phyloP scores from a whole-genome alignment of 2,113 vertebrate species.

The Sarotherodon lohbergeri region DNA sequence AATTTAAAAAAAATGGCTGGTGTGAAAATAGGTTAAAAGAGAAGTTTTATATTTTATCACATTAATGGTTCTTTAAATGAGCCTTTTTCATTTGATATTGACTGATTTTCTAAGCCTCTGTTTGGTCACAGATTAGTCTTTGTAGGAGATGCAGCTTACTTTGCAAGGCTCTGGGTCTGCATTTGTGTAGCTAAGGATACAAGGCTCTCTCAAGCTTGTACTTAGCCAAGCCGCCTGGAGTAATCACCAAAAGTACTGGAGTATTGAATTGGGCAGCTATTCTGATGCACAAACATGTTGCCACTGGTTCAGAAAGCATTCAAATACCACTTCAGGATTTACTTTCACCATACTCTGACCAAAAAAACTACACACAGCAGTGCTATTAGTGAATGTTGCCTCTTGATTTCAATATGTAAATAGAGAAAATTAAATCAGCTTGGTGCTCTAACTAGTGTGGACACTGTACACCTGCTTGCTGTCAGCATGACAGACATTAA shows the following conservation, averaged over 20 bases:
- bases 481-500: neutral
- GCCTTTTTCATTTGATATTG: slow-evolving; percentile 34
- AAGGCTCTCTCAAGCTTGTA: neutral
- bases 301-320: neutral
- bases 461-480: neutral
- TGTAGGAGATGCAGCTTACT: neutral
- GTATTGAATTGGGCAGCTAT: slow-evolving; percentile 32
- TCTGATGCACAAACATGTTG: slow-evolving; percentile 18
- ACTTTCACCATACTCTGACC: slow-evolving; percentile 9
- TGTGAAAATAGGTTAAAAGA: slow-evolving; percentile 6
- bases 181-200: slow-evolving; percentile 4
- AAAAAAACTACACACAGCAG: slow-evolving; percentile 20
- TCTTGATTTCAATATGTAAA: slow-evolving; percentile 19
- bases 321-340: neutral
- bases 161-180: neutral
- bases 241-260: slow-evolving; percentile 9
- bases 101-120: slow-evolving; percentile 17
- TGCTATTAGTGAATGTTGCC: slow-evolving; percentile 9
- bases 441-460: slow-evolving; percentile 8
- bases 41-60: slow-evolving; percentile 40
- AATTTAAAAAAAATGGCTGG: neutral
- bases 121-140: slow-evolving; percentile 31
- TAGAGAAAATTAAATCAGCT: neutral
- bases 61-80: slow-evolving; percentile 23
- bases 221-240: neutral